Base-by-base conservation (phyloP, 2,888 invertebrate genomes). In the Axea sp. region DNA sequence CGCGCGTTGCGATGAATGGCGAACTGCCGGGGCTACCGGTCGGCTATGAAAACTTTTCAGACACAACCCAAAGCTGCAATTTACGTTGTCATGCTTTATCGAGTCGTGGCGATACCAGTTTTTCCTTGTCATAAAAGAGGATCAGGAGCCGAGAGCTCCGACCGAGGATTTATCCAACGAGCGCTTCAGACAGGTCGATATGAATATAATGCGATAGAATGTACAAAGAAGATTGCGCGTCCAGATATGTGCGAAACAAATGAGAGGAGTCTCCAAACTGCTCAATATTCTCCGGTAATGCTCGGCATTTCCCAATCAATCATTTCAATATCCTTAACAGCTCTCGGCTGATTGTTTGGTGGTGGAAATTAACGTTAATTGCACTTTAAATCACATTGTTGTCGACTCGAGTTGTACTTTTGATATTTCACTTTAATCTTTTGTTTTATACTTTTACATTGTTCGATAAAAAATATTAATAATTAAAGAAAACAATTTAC, bases 21-120 rank as follows among this genome's bases (percentile, higher is more conserved):
- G 68, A 64, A 74, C 72, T 57, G 45, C 49, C 41, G 53, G 28
- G 59, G 41, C 73, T 51, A 67, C 77, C 75, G 73, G 74, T 45
- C 47, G 53, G 49, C 81, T 81, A 82, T 83, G 84, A 84, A 85
- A 85, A 85, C 84, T 85, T 85, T 80, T 80, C 81, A 83, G 84
- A 84, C 82, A 73, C 79, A 76, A 73, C 77, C 53, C 73, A 79
- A 75, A 71, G 65, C 65, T 75, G 65, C 74, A 75, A 75, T 75
- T 71, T 74, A 74, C 74, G 69, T 64, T 64, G 74, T 65, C 69
- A 64, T 74, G 64, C 64, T 74, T 74, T 74, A 74, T 74, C 74
- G 74, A 69, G 74, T 74, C 64, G 60, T 31, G 60, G 49, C 69
- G 69, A 57, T 69, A 68, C 64, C 65, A 45, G 60, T 74, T 69